Conservation (phyloP, 2,797 vertebrate genomes). For the Macroramphosus scolopax region DNA sequence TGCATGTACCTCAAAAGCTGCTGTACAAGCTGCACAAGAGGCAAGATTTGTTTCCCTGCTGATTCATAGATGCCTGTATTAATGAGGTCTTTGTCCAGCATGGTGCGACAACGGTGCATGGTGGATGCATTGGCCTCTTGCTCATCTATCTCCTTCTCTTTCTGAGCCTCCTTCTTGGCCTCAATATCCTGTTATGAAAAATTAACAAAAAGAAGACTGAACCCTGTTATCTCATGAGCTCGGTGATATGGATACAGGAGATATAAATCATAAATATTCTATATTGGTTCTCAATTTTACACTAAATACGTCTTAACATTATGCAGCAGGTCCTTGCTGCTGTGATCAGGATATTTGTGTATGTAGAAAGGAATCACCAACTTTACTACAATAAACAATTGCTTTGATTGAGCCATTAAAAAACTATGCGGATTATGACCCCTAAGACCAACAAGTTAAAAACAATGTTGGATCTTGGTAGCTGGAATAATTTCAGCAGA, state of each 20-base stretch:
- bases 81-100: slow-evolving; percentile 96
- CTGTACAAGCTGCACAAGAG: slow-evolving; percentile 95
- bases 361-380: background rate
- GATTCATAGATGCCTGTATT: slow-evolving; percentile 98
- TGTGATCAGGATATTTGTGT: background rate
- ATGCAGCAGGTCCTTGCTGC: no score
- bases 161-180: slow-evolving; percentile 99
- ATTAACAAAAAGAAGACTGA: background rate
- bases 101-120: slow-evolving; percentile 90
- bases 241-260: background rate
- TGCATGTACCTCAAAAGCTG: slow-evolving; percentile 88
- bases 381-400: no score
- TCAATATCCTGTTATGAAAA: slow-evolving; percentile 87
- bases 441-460: no score
- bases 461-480: no score
- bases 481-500: background rate
- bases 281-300: no score
- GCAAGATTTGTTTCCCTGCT: slow-evolving; percentile 92
- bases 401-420: no score
- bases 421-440: no score
- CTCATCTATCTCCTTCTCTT: slow-evolving; percentile 98
- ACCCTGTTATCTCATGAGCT: background rate
- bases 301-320: background rate
- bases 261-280: background rate
- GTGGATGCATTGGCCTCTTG: slow-evolving; percentile 95